Evolutionary conservation across 2,888 invertebrate genomes (phyloP).

Genomic region (Diaprepes abbreviatus): DNA sequence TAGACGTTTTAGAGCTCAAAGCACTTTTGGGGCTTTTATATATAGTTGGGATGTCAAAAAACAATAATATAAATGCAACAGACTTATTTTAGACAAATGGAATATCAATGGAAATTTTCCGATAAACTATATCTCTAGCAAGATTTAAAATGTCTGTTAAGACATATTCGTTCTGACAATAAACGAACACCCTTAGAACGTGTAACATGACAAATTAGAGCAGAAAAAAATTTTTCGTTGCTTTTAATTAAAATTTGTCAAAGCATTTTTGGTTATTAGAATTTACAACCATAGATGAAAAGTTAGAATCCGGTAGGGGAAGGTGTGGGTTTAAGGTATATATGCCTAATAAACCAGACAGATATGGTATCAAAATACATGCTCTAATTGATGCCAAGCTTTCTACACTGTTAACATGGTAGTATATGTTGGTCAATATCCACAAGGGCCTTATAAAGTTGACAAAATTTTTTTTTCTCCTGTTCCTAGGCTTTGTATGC

Average conservation of each 20-base stretch:
- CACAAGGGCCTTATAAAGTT: slow-evolving; percentile 49
- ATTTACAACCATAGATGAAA: slow-evolving; percentile 58
- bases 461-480: background rate
- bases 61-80: slow-evolving; percentile 50
- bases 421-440: slow-evolving; percentile 52
- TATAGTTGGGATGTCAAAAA: slow-evolving; percentile 55
- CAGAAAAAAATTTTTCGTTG: slow-evolving; percentile 55
- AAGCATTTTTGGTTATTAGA: no score
- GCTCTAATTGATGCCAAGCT: no score
- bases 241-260: no score
- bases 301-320: slow-evolving; percentile 53
- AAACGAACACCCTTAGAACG: slow-evolving; percentile 43
- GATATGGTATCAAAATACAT: no score
- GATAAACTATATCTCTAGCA: slow-evolving; percentile 53
- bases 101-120: slow-evolving; percentile 55
- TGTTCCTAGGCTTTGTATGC: background rate
- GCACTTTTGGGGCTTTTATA: slow-evolving; percentile 54
- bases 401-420: no score
- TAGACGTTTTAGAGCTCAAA: slow-evolving; percentile 1
- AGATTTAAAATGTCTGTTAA: slow-evolving; percentile 54
- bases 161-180: slow-evolving; percentile 54
- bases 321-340: slow-evolving; percentile 56
- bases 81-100: slow-evolving; percentile 57
- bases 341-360: slow-evolving; percentile 56
- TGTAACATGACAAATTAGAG: slow-evolving; percentile 51